These are phyloP conservation scores for Micromesistius poutassou DNA, from an alignment of 2,797 vertebrate species.

Conservation along the genomic window DNA sequence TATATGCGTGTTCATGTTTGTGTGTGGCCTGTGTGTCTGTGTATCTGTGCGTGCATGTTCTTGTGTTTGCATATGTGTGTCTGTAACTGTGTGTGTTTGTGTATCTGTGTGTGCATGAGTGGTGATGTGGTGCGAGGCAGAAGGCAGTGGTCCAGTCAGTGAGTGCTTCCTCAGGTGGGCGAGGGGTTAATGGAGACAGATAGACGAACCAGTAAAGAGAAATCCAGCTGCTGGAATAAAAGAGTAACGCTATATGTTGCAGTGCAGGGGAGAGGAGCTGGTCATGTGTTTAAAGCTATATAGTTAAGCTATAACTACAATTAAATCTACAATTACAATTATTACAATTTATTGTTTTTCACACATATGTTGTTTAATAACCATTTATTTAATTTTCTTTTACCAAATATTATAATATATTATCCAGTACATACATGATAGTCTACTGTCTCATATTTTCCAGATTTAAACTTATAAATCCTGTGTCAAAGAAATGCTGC, in stretches of 20 bases:
- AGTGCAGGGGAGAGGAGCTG: neutral
- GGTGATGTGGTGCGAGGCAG: neutral
- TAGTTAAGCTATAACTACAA: neutral
- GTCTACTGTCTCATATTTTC: neutral
- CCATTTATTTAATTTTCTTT: too few relatives aligned
- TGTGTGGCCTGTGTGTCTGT: neutral
- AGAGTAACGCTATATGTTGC: neutral
- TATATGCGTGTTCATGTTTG: neutral
- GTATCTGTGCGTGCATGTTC: slow-evolving; percentile 30
- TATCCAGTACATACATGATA: neutral
- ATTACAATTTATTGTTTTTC: neutral
- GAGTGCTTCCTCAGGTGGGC: slow-evolving; percentile 49
- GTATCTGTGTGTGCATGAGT: slow-evolving; percentile 22
- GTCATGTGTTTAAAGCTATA: neutral
- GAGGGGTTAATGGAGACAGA: slow-evolving; percentile 50
- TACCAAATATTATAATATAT: neutral
- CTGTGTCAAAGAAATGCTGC: neutral
- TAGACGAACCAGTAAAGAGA: slow-evolving; percentile 28
- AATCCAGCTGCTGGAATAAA: neutral
- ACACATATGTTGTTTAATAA: neutral
- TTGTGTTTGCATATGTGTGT: neutral
- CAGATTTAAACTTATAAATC: neutral
- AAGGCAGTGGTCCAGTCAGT: slow-evolving; percentile 49
- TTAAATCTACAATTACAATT: neutral
- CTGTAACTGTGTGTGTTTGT: neutral